Evolutionary conservation across 2,888 invertebrate species (phyloP).

Genomic region (Emmelina monodactyla): DNA sequence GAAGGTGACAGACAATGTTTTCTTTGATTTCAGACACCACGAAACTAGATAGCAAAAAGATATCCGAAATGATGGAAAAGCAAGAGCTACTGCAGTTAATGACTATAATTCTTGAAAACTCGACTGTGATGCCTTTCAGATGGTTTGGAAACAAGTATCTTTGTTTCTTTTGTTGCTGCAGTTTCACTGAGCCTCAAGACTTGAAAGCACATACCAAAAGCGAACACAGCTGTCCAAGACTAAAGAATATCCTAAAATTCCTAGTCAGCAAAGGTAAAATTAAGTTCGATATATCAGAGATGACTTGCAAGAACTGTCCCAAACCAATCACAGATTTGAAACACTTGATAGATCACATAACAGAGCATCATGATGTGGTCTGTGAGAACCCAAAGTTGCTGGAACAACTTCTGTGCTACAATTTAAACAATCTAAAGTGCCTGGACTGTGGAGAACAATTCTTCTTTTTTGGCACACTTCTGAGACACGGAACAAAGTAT

Average conservation of each 20-base stretch:
- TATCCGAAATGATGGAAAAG: slow-evolving; percentile 2
- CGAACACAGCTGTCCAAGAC: slow-evolving; percentile 25
- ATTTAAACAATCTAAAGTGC: slow-evolving; percentile 30
- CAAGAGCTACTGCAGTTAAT: slow-evolving; percentile 13
- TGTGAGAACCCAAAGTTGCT: slow-evolving; percentile 18
- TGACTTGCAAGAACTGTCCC: slow-evolving; percentile 26
- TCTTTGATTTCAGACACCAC: slow-evolving; percentile 12
- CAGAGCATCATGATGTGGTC: slow-evolving; percentile 20
- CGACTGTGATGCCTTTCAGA: slow-evolving; percentile 25
- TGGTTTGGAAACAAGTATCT: slow-evolving; percentile 22
- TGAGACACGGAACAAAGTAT: slow-evolving; percentile 28
- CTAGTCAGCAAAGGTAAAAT: slow-evolving; percentile 10
- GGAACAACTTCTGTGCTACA: slow-evolving; percentile 7
- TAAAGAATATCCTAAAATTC: slow-evolving; percentile 19
- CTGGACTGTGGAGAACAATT: slow-evolving; percentile 30
- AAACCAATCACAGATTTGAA: slow-evolving; percentile 21
- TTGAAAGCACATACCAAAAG: slow-evolving; percentile 20
- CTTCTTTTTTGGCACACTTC: slow-evolving; percentile 28
- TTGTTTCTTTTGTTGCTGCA: slow-evolving; percentile 24
- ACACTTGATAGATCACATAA: slow-evolving; percentile 23
- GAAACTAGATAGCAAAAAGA: neutral
- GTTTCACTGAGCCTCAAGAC: slow-evolving; percentile 14
- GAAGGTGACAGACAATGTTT: no score
- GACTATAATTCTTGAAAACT: slow-evolving; percentile 17
- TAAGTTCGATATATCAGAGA: slow-evolving; percentile 28